phyloP scores from a whole-genome alignment of 2,113 vertebrate species.

The Pygoscelis antarcticus region DNA sequence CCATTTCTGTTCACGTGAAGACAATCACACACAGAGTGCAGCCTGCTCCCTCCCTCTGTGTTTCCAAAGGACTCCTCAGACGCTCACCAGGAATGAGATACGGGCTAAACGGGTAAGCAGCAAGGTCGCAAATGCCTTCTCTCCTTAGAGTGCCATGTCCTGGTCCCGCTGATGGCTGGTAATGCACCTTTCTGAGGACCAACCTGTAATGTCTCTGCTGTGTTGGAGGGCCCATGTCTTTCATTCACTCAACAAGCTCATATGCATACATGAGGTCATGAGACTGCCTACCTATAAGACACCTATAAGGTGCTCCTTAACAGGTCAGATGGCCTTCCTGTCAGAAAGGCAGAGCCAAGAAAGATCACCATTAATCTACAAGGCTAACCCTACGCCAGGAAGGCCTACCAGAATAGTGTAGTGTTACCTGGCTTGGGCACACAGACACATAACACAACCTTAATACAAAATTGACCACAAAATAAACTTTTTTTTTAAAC shows the following conservation, averaged over 20 bases:
- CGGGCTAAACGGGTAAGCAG: background rate
- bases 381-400: background rate
- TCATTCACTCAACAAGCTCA: background rate
- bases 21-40: background rate
- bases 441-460: background rate
- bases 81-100: background rate
- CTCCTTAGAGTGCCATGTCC: background rate
- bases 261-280: background rate
- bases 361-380: background rate
- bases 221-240: background rate
- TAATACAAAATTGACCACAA: background rate
- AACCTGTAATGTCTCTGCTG: background rate
- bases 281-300: background rate
- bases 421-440: background rate
- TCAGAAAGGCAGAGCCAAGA: background rate
- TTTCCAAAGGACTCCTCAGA: background rate
- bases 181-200: background rate
- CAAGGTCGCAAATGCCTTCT: background rate
- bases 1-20: background rate
- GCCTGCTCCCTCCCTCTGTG: background rate
- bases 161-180: rapidly evolving
- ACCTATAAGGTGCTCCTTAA: background rate
- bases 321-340: background rate
- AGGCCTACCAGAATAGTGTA: background rate
- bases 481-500: background rate